A percentile compares a stretch with the other conserved stretches of the same genome.
Conservation (phyloP, 1,140 invertebrate genomes). For the Batillaria attramentaria region DNA sequence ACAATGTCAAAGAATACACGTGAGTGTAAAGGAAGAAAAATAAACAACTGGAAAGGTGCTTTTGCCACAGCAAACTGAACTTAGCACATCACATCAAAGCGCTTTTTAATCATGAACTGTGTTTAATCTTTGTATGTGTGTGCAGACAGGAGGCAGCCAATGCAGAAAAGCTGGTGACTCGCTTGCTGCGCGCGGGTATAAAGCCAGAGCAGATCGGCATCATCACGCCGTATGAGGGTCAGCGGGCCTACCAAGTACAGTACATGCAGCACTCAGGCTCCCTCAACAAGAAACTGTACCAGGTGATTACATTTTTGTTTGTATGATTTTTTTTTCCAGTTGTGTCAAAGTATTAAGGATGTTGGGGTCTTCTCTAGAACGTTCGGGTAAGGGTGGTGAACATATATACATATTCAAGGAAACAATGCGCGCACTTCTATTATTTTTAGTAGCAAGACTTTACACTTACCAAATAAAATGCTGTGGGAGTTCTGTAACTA, state of each 20-base stretch:
- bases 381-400: too few species aligned
- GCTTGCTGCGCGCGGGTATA: conserved; percentile 88
- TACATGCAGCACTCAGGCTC: conserved; percentile 99
- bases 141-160: conserved; percentile 95
- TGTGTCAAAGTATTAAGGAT: too few species aligned
- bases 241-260: conserved; percentile 97
- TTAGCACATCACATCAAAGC: background rate
- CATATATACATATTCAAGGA: too few species aligned
- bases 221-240: conserved; percentile 99
- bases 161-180: conserved; percentile 92
- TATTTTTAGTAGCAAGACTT: too few species aligned
- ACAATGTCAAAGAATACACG: background rate
- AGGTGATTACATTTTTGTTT: conserved; percentile 72
- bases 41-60: background rate
- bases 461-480: too few species aligned
- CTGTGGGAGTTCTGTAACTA: too few species aligned
- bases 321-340: too few species aligned
- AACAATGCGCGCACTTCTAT: too few species aligned
- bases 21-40: background rate
- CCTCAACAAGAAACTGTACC: conserved; percentile 95
- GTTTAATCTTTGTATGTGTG: too few species aligned
- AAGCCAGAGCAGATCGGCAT: conserved; percentile 99
- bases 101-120: background rate
- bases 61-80: background rate
- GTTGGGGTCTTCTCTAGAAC: too few species aligned